These are phyloP conservation scores for Ruditapes philippinarum DNA, from an alignment of 1,140 invertebrate species.

Conservation along the genomic window DNA sequence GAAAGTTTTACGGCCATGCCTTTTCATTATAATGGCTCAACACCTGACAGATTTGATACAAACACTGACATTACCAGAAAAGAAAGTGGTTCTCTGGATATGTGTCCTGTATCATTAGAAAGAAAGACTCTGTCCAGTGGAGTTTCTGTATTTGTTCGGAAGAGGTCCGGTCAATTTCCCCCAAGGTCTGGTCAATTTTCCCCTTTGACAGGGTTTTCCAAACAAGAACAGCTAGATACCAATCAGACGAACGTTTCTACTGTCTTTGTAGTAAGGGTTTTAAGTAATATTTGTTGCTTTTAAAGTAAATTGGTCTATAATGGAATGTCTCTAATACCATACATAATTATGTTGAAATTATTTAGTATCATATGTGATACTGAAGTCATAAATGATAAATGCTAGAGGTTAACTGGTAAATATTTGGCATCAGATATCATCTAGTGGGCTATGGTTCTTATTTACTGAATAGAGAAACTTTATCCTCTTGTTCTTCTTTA, in stretches of 20 bases:
- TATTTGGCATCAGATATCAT: no score
- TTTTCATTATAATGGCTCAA: background rate
- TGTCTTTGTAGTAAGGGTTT: conserved; percentile 34
- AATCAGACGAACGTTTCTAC: background rate
- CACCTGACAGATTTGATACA: background rate
- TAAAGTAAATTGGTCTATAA: no score
- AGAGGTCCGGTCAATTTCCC: background rate
- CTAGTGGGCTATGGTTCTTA: no score
- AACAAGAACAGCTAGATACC: conserved; percentile 39
- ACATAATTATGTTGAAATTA: no score
- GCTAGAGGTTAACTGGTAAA: no score
- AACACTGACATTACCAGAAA: background rate
- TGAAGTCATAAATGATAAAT: no score
- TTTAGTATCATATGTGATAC: no score
- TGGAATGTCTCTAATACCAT: no score
- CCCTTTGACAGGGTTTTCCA: background rate
- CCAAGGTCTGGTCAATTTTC: background rate
- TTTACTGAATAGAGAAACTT: no score
- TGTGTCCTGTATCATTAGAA: background rate
- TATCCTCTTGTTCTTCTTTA: no score
- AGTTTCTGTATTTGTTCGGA: conserved; percentile 30
- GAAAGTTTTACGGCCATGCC: background rate
- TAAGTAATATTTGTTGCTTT: no score
- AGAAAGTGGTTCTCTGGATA: background rate
- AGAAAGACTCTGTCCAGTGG: conserved; percentile 40